phyloP scores from a whole-genome alignment of 2,797 vertebrate genomes.

The Cynodonichthys magdalenae region DNA sequence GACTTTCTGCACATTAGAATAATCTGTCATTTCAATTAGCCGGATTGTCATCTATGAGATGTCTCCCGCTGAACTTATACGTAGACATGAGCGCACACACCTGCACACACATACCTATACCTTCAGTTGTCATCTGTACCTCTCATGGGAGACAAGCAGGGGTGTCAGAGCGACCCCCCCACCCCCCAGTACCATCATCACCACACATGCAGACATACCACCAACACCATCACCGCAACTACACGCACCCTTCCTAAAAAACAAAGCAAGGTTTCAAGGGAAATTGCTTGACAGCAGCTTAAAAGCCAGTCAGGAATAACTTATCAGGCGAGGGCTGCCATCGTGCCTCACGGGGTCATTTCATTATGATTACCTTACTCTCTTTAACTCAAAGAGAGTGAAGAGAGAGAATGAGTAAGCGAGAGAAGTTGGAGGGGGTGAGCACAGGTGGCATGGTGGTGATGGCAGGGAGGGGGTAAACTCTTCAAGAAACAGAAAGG shows the following conservation, averaged over 20 bases:
- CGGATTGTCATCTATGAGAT: conserved; percentile 82
- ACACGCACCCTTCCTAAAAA: conserved; percentile 77
- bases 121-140: conserved; percentile 81
- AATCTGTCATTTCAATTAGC: conserved; percentile 88
- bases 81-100: conserved; percentile 46
- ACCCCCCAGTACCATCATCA: conserved; percentile 24
- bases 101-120: conserved; percentile 70
- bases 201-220: conserved; percentile 56
- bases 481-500: conserved; percentile 75
- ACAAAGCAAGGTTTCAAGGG: conserved; percentile 83
- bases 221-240: conserved; percentile 57
- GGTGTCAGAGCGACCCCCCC: conserved; percentile 76
- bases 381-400: conserved; percentile 82
- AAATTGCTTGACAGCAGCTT: conserved; percentile 86
- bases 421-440: conserved; percentile 31
- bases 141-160: conserved; percentile 82
- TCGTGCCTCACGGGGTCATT: conserved; percentile 84
- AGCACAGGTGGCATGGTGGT: conserved; percentile 58
- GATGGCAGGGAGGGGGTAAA: conserved; percentile 67
- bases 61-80: conserved; percentile 73
- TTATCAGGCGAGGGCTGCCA: conserved; percentile 83
- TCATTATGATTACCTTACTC: conserved; percentile 84
- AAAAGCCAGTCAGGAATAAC: conserved; percentile 86
- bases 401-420: conserved; percentile 68
- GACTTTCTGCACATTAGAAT: conserved; percentile 87